Conservation (phyloP, 2,888 invertebrate genomes). For the Cyclophora punctaria region DNA sequence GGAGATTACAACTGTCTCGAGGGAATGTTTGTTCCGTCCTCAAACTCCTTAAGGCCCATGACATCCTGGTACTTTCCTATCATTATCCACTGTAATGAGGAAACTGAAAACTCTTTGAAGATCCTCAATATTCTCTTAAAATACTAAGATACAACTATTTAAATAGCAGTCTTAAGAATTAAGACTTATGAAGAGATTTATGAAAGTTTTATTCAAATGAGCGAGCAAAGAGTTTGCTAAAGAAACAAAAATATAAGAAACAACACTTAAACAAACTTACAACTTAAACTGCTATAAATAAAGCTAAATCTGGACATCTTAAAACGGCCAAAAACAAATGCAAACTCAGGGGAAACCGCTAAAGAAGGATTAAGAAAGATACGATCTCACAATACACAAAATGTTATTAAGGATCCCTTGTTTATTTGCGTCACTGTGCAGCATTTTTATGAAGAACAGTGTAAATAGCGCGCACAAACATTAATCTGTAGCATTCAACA, state of each 20-base stretch:
- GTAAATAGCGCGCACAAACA: constrained; percentile 69
- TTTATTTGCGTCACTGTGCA: constrained; percentile 57
- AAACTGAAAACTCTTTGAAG: no score
- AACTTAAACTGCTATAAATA: constrained; percentile 14
- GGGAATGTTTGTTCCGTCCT: constrained; percentile 55
- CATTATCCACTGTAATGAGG: neutral
- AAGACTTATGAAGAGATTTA: no score
- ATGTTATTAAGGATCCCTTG: constrained; percentile 54
- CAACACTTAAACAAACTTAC: neutral
- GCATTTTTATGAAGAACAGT: constrained; percentile 72
- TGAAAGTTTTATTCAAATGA: no score
- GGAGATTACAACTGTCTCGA: constrained; percentile 61
- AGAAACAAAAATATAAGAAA: no score
- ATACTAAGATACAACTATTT: no score
- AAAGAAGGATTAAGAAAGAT: constrained; percentile 40
- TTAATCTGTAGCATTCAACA: constrained; percentile 73
- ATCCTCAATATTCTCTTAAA: no score
- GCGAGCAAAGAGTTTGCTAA: no score
- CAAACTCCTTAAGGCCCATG: constrained; percentile 48
- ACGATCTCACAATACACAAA: constrained; percentile 47
- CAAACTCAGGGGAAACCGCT: constrained; percentile 16
- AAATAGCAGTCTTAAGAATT: no score
- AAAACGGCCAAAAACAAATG: constrained; percentile 10
- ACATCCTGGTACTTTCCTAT: constrained; percentile 45
- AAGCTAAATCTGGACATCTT: constrained; percentile 13